Percentiles rank a stretch among this genome's conserved stretches.
phyloP scores from a whole-genome alignment of 2,797 vertebrate species.

The Darevskia nairensis region DNA sequence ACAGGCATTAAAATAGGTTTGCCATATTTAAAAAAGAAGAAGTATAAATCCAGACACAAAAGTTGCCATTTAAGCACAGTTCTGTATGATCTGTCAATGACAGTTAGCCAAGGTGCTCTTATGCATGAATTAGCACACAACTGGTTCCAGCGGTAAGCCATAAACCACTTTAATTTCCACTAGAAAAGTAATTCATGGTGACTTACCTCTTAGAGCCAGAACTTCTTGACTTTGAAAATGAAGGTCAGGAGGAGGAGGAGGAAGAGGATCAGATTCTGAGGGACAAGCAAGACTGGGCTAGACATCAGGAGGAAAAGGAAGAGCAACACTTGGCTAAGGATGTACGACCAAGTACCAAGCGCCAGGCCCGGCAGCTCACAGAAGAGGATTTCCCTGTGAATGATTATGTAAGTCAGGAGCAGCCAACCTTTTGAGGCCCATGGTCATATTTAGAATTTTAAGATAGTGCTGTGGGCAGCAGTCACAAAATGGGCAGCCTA shows the following conservation, averaged over 20 bases:
- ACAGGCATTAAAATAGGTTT: neutral
- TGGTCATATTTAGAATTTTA: neutral
- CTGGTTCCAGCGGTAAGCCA: neutral
- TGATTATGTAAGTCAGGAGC: conserved; percentile 89
- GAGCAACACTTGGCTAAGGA: conserved; percentile 68
- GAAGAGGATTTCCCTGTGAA: conserved; percentile 88
- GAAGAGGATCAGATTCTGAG: conserved; percentile 61
- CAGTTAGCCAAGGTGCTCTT: neutral
- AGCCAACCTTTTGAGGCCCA: neutral
- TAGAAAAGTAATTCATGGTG: neutral
- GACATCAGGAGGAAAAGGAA: neutral
- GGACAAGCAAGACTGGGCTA: conserved; percentile 61
- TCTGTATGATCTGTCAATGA: neutral
- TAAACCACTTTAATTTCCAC: neutral
- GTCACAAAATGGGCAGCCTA: no score
- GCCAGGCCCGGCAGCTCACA: conserved; percentile 85
- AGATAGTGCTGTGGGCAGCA: no score
- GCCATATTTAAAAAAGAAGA: no score
- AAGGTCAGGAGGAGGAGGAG: conserved; percentile 67
- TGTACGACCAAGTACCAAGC: conserved; percentile 76
- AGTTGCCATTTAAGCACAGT: neutral
- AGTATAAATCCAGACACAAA: no score
- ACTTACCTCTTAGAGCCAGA: conserved; percentile 78
- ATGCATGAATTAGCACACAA: neutral
- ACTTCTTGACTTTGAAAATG: conserved; percentile 80